Percentiles rank a stretch among this genome's conserved stretches.
Evolutionary conservation across 2,888 invertebrate genomes (phyloP).

Genomic region (Tenthredo amoena): DNA sequence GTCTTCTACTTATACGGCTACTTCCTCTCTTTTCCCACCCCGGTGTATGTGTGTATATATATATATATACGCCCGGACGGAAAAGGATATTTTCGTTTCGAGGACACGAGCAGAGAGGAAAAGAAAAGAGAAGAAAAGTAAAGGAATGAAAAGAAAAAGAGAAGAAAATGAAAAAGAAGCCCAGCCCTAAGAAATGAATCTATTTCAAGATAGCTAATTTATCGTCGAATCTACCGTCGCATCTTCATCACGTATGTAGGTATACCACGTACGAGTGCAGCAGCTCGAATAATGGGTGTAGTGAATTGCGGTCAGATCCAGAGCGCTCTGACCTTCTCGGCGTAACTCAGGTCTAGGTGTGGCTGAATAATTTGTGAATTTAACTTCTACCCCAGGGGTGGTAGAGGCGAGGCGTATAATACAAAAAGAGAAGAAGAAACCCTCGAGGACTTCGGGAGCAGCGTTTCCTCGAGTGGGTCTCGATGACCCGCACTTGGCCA

Average conservation of each 20-base stretch:
- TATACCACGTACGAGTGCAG: no score
- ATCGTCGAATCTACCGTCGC: not conserved
- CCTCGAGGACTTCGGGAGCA: constrained; percentile 19
- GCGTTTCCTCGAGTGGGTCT: constrained; percentile 46
- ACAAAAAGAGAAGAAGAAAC: not conserved
- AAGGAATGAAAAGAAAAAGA: not conserved
- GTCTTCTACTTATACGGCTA: not conserved
- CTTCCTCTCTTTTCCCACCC: not conserved
- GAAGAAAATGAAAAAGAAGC: not conserved
- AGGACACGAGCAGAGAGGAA: not conserved
- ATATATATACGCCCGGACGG: not conserved
- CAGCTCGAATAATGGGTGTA: not conserved
- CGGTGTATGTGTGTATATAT: no score
- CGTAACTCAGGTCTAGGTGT: constrained; percentile 22
- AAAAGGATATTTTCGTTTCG: constrained; percentile 37
- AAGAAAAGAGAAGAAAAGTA: not conserved
- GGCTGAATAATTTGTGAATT: constrained; percentile 39
- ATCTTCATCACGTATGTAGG: not conserved
- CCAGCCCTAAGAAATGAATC: not conserved
- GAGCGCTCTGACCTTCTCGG: constrained; percentile 20
- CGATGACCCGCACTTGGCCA: constrained; percentile 35
- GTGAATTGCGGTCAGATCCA: constrained; percentile 12
- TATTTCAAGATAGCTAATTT: not conserved
- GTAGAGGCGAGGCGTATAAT: not conserved
- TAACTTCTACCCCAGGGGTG: not conserved